Percentiles rank a stretch among this genome's conserved stretches.
These are phyloP conservation scores for Parasteatoda tepidariorum DNA, from an alignment of 1,140 invertebrate species.

Conservation along the genomic window DNA sequence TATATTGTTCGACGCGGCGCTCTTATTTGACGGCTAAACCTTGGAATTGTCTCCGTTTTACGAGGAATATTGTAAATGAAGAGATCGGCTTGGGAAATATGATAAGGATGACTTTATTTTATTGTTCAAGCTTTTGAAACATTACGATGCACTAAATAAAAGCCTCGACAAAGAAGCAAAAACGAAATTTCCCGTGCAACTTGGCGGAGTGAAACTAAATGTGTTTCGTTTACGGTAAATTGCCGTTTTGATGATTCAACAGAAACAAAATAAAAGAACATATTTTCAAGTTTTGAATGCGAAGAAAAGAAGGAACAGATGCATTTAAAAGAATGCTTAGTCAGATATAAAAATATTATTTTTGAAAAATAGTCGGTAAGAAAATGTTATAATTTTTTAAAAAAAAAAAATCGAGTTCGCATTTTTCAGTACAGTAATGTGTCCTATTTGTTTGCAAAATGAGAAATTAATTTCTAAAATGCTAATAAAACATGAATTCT, in stretches of 20 bases:
- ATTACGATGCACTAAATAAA: conserved; percentile 21
- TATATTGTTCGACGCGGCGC: not conserved
- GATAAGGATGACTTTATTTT: conserved; percentile 29
- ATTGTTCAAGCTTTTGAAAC: not conserved
- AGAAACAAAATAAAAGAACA: not conserved
- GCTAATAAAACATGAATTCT: no score
- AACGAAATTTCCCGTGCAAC: not conserved
- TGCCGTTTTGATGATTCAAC: not conserved
- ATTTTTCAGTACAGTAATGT: no score
- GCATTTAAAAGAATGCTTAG: no score
- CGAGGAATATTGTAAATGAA: conserved; percentile 47
- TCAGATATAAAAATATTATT: not conserved
- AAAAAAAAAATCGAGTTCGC: no score
- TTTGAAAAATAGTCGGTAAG: not conserved
- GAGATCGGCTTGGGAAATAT: conserved; percentile 41
- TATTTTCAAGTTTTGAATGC: no score
- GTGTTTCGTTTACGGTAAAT: no score
- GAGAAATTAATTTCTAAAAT: no score
- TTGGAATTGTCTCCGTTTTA: conserved; percentile 46
- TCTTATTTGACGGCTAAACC: not conserved
- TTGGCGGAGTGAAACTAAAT: not conserved
- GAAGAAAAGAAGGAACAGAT: no score
- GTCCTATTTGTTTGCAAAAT: no score
- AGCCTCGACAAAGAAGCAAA: not conserved
- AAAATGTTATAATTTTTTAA: not conserved